Conservation (phyloP, 2,888 invertebrate species). For the Perithous albicinctus region DNA sequence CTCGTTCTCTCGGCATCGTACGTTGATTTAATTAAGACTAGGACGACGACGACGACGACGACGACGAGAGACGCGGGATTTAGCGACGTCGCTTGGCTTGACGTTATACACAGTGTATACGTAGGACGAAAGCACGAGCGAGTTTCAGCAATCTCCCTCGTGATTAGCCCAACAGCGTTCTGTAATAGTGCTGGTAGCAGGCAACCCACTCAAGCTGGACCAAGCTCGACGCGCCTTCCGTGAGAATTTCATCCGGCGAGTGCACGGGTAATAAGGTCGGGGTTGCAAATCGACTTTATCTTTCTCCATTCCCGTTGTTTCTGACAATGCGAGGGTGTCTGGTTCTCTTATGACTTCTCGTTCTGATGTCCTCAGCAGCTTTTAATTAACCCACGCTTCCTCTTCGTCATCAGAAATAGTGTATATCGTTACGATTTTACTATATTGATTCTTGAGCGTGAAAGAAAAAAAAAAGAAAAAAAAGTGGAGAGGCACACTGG, state of each 20-base stretch:
- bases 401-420: not conserved
- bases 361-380: slow-evolving; percentile 39
- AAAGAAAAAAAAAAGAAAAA: no score
- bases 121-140: slow-evolving; percentile 43
- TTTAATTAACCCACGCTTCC: slow-evolving; percentile 49
- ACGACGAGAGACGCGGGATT: slow-evolving; percentile 64
- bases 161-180: slow-evolving; percentile 54
- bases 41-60: slow-evolving; percentile 62
- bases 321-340: slow-evolving; percentile 1
- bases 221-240: slow-evolving; percentile 40
- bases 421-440: slow-evolving; percentile 45
- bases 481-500: not conserved
- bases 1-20: slow-evolving; percentile 58
- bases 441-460: slow-evolving; percentile 14
- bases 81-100: slow-evolving; percentile 58
- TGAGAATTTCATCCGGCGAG: slow-evolving; percentile 53
- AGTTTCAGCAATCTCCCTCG: slow-evolving; percentile 45
- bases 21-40: slow-evolving; percentile 73
- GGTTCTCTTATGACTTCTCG: slow-evolving; percentile 38
- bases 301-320: slow-evolving; percentile 17
- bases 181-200: slow-evolving; percentile 10
- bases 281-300: slow-evolving; percentile 44
- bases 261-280: slow-evolving; percentile 42
- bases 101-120: slow-evolving; percentile 19
- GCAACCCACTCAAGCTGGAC: slow-evolving; percentile 37